Evolutionary conservation across 1,140 invertebrate genomes (phyloP).

Genomic region (Trichonephila clavata): DNA sequence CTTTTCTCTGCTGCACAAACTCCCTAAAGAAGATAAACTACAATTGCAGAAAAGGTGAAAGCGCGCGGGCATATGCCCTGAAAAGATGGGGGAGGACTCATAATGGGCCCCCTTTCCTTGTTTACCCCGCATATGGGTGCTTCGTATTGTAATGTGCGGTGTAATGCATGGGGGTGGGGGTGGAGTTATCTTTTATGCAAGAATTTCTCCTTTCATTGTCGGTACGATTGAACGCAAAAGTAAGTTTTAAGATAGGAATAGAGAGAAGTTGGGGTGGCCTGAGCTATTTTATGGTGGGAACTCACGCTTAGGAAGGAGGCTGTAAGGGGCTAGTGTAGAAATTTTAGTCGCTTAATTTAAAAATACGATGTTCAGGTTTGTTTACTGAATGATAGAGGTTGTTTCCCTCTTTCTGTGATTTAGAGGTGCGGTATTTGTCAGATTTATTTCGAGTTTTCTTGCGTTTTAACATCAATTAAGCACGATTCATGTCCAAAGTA

Average conservation of each 20-base stretch:
- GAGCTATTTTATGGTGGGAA: constrained; percentile 18
- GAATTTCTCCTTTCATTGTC: background rate
- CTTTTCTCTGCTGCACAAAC: background rate
- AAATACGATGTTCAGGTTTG: background rate
- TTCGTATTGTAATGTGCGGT: background rate
- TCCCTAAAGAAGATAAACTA: background rate
- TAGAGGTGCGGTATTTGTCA: background rate
- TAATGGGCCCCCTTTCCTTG: background rate
- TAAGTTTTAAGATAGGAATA: background rate
- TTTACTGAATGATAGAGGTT: background rate
- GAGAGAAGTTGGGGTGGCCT: background rate
- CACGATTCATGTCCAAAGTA: background rate
- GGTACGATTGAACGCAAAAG: background rate
- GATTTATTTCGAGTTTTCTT: background rate
- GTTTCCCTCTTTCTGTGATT: background rate
- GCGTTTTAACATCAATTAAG: background rate
- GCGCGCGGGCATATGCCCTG: background rate
- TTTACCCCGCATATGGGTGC: background rate
- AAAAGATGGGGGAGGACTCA: background rate
- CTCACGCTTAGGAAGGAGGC: background rate
- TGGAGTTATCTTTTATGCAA: constrained; percentile 1
- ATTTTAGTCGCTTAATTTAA: constrained; percentile 5
- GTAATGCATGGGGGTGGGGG: background rate
- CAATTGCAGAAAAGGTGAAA: constrained; percentile 4
- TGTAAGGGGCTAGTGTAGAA: background rate